Percentiles rank a stretch among this genome's conserved stretches.
These are phyloP conservation scores for Sarcophaga bullata DNA, from an alignment of 1,140 invertebrate genomes.

Conservation along the genomic window DNA sequence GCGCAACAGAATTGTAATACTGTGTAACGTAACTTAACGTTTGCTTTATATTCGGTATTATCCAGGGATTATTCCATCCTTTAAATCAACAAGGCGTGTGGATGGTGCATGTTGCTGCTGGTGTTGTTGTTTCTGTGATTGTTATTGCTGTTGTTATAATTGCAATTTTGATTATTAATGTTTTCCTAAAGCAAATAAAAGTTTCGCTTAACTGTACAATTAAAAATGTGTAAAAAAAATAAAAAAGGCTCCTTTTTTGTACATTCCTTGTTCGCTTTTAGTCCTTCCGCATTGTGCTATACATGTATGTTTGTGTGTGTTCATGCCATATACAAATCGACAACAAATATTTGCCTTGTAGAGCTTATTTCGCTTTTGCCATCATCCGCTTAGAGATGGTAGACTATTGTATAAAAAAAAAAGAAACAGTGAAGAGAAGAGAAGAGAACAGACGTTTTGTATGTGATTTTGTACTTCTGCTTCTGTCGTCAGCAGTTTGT, in stretches of 20 bases:
- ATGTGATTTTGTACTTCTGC: not conserved
- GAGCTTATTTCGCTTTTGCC: conserved; percentile 36
- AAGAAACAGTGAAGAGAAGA: too few species aligned
- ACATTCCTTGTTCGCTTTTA: not conserved
- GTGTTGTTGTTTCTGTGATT: not conserved
- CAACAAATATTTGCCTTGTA: conserved; percentile 35
- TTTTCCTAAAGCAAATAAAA: conserved; percentile 36
- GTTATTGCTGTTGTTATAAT: conserved; percentile 23
- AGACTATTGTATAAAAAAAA: conserved; percentile 1
- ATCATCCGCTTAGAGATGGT: conserved; percentile 36
- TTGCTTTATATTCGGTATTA: conserved; percentile 39
- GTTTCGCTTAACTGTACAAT: conserved; percentile 37
- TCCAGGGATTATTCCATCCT: conserved; percentile 44
- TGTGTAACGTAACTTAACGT: not conserved
- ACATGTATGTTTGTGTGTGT: not conserved
- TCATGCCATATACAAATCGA: not conserved
- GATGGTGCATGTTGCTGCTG: conserved; percentile 10
- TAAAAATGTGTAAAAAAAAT: conserved; percentile 28
- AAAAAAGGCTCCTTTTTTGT: not conserved
- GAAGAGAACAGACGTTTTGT: not conserved
- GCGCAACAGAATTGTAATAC: not conserved
- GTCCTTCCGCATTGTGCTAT: not conserved
- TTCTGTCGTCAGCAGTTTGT: not conserved
- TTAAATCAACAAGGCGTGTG: conserved; percentile 30
- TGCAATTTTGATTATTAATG: conserved; percentile 41